Conservation (phyloP, 30 jellyfish, hydroid and myxozoan genomes). For the Sanderia malayensis region DNA sequence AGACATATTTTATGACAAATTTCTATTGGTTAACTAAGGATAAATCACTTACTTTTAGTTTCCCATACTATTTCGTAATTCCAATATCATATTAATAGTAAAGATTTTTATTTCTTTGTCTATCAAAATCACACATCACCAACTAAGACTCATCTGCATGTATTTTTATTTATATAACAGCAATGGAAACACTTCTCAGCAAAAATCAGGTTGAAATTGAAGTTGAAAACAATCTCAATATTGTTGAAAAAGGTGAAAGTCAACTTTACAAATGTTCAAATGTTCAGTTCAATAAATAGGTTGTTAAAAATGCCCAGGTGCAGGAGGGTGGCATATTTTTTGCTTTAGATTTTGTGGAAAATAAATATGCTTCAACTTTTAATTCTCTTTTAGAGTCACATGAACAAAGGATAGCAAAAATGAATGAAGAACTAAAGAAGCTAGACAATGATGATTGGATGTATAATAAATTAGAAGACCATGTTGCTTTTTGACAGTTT, state of each 20-base stretch:
- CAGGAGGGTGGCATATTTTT: no score
- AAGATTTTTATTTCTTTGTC: neutral
- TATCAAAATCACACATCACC: no score
- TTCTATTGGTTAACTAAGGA: neutral
- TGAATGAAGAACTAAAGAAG: slow-evolving; percentile 46
- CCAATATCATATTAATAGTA: neutral
- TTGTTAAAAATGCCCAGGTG: no score
- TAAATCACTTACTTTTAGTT: neutral
- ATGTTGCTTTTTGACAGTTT: slow-evolving; percentile 40
- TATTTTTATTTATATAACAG: no score
- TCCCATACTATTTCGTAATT: neutral
- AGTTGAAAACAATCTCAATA: slow-evolving; percentile 65
- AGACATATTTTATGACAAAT: neutral
- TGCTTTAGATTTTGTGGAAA: no score
- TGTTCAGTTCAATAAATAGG: no score
- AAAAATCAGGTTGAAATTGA: slow-evolving; percentile 75
- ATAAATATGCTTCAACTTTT: neutral
- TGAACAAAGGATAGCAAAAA: slow-evolving; percentile 50
- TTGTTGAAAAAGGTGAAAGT: slow-evolving; percentile 68
- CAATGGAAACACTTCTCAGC: slow-evolving; percentile 54
- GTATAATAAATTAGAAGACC: slow-evolving; percentile 29
- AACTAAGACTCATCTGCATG: no score
- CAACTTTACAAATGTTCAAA: no score
- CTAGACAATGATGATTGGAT: slow-evolving; percentile 58
- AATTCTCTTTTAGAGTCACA: slow-evolving; percentile 34